Evolutionary conservation across 2,113 vertebrate genomes (phyloP), one percentile per base, ranked within the genome.

Genomic region (Mola mola): DNA sequence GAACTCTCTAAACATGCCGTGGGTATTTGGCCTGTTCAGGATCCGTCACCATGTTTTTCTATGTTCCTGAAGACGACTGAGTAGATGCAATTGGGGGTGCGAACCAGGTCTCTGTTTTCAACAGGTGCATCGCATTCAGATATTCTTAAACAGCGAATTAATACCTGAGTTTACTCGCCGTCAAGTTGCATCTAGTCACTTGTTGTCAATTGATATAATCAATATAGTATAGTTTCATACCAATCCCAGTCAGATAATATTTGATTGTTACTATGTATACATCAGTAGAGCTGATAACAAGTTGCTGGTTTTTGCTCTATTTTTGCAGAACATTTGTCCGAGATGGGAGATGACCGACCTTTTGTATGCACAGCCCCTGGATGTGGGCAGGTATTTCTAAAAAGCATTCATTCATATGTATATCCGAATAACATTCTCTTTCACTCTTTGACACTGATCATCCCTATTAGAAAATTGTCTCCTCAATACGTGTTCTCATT

Each of bases 371-470:
- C 86, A 79, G 96, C 96, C 72, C 95, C 91, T 0, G 96, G 96
- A 83, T 98, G 96, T 72, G 96, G 96, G 87, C 96, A 98, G 96
- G 96, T 98, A 94, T 53, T n/a, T n/a, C n/a, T n/a, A n/a, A n/a
- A n/a, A n/a, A n/a, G n/a, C n/a, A n/a, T n/a, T n/a, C n/a, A n/a
- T n/a, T n/a, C n/a, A n/a, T 29, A 5, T 29, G 28, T 29, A 29
- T 29, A 7, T 29, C 9, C 28, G 9, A 29, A n/a, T n/a, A n/a
- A n/a, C n/a, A n/a, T n/a, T n/a, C n/a, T n/a, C n/a, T 29, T 29
- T 29, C 9, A 29, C 28, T 29, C 28, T 29, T 29, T 29, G 1
- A 29, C 1, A 29, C 9, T 29, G 28, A 5, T 29, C 2, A 7
- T 29, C 9, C 9, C 28, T 2, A 7, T 29, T 29, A 29, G 9